Percentiles rank a stretch among this genome's conserved stretches.
Conservation (phyloP, 2,113 vertebrate genomes). For the Paratilapia polleni region DNA sequence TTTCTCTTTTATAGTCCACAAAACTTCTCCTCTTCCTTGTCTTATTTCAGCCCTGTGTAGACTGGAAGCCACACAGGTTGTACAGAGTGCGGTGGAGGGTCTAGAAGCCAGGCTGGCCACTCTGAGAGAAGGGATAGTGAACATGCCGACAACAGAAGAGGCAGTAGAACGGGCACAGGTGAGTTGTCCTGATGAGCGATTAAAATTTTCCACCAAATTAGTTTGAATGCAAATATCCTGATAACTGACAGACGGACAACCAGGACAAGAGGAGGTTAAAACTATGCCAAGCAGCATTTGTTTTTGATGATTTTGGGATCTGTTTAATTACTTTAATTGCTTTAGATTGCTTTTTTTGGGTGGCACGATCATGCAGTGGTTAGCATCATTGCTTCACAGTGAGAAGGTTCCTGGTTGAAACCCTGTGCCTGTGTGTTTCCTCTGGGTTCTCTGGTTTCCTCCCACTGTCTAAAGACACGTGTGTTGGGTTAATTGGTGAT, state of each 20-base stretch:
- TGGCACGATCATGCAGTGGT: background rate
- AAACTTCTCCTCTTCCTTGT: background rate
- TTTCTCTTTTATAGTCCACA: background rate
- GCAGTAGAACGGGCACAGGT: constrained; percentile 82
- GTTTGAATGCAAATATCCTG: background rate
- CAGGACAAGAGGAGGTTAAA: background rate
- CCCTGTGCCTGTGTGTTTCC: background rate
- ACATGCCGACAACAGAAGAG: constrained; percentile 78
- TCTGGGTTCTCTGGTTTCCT: background rate
- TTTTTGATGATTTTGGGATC: background rate
- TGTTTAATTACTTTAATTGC: background rate
- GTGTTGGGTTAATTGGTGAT: too few species aligned
- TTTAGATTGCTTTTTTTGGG: background rate
- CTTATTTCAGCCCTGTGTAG: constrained; percentile 75
- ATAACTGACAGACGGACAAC: background rate
- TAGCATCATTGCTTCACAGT: background rate
- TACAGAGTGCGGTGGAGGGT: constrained; percentile 73
- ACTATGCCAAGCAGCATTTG: too few species aligned
- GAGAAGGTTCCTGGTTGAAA: background rate
- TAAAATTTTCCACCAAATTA: background rate
- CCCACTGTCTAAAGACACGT: background rate
- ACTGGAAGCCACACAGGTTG: constrained; percentile 27
- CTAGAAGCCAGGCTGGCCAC: constrained; percentile 77
- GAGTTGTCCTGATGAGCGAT: background rate
- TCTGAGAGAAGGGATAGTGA: constrained; percentile 69